A percentile compares a stretch with the other conserved stretches of the same genome.
phyloP scores from a whole-genome alignment of 1,140 invertebrate genomes.

The Bilobella aurantiaca region DNA sequence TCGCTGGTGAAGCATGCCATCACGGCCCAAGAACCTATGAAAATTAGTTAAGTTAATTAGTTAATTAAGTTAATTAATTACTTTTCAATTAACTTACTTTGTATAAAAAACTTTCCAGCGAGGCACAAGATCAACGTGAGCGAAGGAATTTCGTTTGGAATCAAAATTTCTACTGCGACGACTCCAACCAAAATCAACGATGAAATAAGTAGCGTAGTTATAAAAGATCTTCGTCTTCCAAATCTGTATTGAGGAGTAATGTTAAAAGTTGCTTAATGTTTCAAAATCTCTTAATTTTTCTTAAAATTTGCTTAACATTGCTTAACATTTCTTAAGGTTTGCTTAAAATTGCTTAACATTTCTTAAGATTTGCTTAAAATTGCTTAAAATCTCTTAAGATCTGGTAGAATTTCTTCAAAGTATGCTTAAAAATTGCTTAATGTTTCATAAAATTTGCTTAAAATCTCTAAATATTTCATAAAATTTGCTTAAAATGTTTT shows the following conservation, averaged over 20 bases:
- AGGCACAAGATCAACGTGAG: conserved; percentile 12
- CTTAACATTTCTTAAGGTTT: too few relatives aligned
- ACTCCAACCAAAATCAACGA: conserved; percentile 16
- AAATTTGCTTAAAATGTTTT: conserved; percentile 4
- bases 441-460: too few relatives aligned
- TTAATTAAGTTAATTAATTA: too few relatives aligned
- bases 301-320: too few relatives aligned
- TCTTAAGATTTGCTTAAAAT: neutral
- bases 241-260: too few relatives aligned
- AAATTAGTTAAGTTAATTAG: neutral
- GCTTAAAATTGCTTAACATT: conserved; percentile 1
- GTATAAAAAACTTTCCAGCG: conserved; percentile 13
- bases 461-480: too few relatives aligned
- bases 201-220: conserved; percentile 7
- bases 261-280: too few relatives aligned
- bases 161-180: conserved; percentile 12
- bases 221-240: conserved; percentile 15
- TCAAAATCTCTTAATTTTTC: too few relatives aligned
- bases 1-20: conserved; percentile 14
- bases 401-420: neutral
- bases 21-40: conserved; percentile 12
- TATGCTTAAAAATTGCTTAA: too few relatives aligned
- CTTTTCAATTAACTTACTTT: conserved; percentile 2
- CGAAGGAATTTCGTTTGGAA: neutral
- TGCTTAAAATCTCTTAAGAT: conserved; percentile 2